Conservation (phyloP, 2,888 invertebrate genomes). For the Polymixis flavicincta region DNA sequence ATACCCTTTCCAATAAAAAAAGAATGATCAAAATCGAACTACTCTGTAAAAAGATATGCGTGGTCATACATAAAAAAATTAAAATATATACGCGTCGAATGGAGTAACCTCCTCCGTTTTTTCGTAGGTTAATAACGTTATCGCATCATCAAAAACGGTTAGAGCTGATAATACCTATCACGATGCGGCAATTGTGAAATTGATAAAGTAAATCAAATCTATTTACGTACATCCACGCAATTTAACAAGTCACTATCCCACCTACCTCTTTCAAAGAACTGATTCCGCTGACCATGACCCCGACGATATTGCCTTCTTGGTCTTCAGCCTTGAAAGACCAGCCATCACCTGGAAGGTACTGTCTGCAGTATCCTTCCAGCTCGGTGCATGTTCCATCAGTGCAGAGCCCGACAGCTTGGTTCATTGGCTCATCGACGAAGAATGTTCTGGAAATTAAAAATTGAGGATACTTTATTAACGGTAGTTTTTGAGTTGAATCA, state of each 20-base stretch:
- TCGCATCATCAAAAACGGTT: not conserved
- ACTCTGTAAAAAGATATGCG: too few species aligned
- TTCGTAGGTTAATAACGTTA: too few species aligned
- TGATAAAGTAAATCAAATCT: not conserved
- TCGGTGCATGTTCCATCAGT: slow-evolving; percentile 87
- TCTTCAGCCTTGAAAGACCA: slow-evolving; percentile 92
- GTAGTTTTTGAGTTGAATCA: not conserved
- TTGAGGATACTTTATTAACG: not conserved
- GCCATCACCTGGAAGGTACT: slow-evolving; percentile 89
- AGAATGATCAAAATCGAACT: too few species aligned
- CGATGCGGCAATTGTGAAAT: not conserved
- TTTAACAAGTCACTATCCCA: not conserved
- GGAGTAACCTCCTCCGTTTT: too few species aligned
- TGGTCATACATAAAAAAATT: too few species aligned
- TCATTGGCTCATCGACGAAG: slow-evolving; percentile 92
- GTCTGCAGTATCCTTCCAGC: slow-evolving; percentile 91
- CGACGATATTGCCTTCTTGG: slow-evolving; percentile 90
- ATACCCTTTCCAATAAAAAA: too few species aligned
- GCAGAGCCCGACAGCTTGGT: slow-evolving; percentile 88
- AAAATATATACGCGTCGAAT: too few species aligned
- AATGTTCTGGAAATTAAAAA: slow-evolving; percentile 84
- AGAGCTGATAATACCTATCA: not conserved
- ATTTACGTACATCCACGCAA: not conserved
- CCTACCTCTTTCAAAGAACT: slow-evolving; percentile 78
- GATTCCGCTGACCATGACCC: slow-evolving; percentile 89